Evolutionary conservation across 1,140 invertebrate genomes (phyloP), one percentile per base, ranked within the genome.

Genomic region (Drosophila ogumai): DNA sequence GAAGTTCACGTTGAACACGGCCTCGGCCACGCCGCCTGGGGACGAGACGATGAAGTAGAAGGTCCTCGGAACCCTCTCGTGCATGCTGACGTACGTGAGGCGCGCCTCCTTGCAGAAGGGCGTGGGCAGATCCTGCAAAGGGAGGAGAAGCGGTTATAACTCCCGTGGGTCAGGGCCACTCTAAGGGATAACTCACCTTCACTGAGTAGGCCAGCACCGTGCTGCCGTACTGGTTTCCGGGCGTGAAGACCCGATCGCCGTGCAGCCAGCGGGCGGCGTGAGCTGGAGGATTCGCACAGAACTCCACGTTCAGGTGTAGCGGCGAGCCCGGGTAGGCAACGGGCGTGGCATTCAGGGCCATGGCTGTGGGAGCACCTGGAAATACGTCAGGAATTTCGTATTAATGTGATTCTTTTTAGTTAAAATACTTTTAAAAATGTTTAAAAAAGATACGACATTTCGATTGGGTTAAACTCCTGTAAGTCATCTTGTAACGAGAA

Each of bases 241-340:
- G 92, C 38, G 92, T 93, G 46, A 92, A 93, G 46, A 93, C 85
- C 17, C 92, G 90, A 84, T 93, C 92, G 2, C 92, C 92, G 55
- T 93, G 92, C 38, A 93, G 47, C 92, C 92, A 93, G 64, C 92
- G 86, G 5, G 92, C 92, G 9, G 92, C 92, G 74, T 92, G 88
- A 4, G 92, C 92, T 9, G 92, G 90, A 7, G 94, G 94, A 92
- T 94, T 94, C 77, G 94, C 94, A 82, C 94, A 94, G 78, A 94
- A 94, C 87, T 94, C 94, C 72, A 94, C 94, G 9, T 93, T 93
- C 6, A 94, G 79, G 36, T 93, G 94, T 31, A 94, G 65, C 0
- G 93, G 93, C 22, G 94, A 93, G 28, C 94, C 94, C n/a, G 93
- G 93, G 61, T 94, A 93, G 25, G 94, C 94, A 3, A 94, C 93